Evolutionary conservation across 2,113 vertebrate genomes (phyloP), one percentile per base, ranked within the genome.

Genomic region (Pseudopipra pipra): DNA sequence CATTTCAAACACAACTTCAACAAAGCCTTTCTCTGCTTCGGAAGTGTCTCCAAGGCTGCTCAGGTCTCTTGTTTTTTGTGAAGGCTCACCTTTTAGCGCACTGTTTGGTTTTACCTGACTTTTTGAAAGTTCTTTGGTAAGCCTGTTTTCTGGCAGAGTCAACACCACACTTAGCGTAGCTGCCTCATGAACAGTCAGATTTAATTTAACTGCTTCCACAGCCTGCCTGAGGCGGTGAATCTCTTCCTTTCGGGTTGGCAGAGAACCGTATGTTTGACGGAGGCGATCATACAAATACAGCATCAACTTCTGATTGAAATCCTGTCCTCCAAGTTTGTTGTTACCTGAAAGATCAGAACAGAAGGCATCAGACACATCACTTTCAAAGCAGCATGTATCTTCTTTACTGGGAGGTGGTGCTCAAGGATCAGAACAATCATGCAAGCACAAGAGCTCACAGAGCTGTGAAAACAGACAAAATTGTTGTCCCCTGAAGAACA

Each of bases 261-360:
- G 19, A 46, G 98, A 97, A 14, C 99, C 99, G 2, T 98, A 98
- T 2, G n/a, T 97, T 71, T 98, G 97, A 23, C 43, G 97, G 31
- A 99, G 98, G 70, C 96, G 97, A 73, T 98, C 98, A 14, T 98
- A 98, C 10, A 98, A 96, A 85, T 99, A 98, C 96, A 99, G 98
- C 87, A 99, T 97, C 94, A 99, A 86, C 75, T 99, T 97, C 95
- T 99, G 99, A 95, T 99, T 99, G 97, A 99, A 99, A 97, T 99
- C 99, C 77, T 99, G 99, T 41, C 99, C 99, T 87, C 99, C 99
- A 30, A 99, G 98, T 94, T 99, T 99, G 97, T 99, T 99, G 95
- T 99, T 99, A 80, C 99, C 99, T 99, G 95, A 85, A 93, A 97
- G 25, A 88, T 49, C 85, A 96, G 89, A 76, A 83, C 2, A 87